A percentile compares a stretch with the other conserved stretches of the same genome.
phyloP scores from a whole-genome alignment of 2,113 vertebrate genomes.

The Chloropsis cyanopogon region DNA sequence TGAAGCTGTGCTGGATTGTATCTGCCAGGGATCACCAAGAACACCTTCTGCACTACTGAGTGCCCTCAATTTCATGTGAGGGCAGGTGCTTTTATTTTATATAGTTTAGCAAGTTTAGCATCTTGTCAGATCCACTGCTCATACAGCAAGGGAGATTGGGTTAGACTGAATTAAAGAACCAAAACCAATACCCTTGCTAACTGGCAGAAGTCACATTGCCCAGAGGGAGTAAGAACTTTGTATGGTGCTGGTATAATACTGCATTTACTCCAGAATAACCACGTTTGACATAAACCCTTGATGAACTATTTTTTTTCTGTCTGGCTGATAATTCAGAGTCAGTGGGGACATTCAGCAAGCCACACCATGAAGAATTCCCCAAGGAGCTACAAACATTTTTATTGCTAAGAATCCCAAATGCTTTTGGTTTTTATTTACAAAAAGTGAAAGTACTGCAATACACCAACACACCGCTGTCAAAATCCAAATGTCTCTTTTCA shows the following conservation, averaged over 20 bases:
- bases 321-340: neutral
- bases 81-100: neutral
- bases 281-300: neutral
- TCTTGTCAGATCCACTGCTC: neutral
- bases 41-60: neutral
- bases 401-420: neutral
- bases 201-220: neutral
- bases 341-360: neutral
- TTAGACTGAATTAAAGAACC: constrained; percentile 1
- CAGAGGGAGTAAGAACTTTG: neutral
- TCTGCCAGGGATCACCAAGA: neutral
- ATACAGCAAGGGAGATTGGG: neutral
- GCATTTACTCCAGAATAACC: neutral
- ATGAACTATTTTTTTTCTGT: neutral
- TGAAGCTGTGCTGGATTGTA: neutral
- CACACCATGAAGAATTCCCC: neutral
- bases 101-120: neutral
- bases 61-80: neutral
- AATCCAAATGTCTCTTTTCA: neutral
- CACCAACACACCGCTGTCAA: neutral
- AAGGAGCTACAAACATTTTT: neutral
- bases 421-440: neutral
- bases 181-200: neutral
- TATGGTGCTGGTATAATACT: neutral
- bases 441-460: neutral